phyloP scores from a whole-genome alignment of 2,113 vertebrate species.

The Leucopsar rothschildi region DNA sequence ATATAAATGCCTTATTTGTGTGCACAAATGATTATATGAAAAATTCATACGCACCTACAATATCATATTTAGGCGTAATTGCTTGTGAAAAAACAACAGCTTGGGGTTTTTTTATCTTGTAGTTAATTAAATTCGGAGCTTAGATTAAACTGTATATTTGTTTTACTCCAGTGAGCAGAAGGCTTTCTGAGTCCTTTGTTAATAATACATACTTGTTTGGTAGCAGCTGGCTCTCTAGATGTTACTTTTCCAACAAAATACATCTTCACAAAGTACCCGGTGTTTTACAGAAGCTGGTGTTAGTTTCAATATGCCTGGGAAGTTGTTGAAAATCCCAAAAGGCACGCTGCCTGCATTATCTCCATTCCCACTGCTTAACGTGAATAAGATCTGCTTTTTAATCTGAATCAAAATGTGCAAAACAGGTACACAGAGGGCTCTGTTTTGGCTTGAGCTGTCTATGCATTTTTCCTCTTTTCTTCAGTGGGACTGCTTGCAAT shows the following conservation, averaged over 20 bases:
- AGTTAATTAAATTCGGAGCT: slow-evolving; percentile 33
- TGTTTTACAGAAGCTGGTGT: not conserved
- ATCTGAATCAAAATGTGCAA: not conserved
- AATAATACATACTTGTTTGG: slow-evolving; percentile 30
- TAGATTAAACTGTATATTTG: slow-evolving; percentile 46
- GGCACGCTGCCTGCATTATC: not conserved
- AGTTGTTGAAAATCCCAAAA: not conserved
- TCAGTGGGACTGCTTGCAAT: not conserved
- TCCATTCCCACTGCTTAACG: not conserved
- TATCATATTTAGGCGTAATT: slow-evolving; percentile 33
- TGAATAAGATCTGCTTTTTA: not conserved
- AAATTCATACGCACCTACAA: slow-evolving; percentile 17
- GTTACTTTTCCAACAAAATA: slow-evolving; percentile 1
- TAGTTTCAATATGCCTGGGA: not conserved
- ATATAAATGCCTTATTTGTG: slow-evolving; percentile 25
- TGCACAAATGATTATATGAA: slow-evolving; percentile 37
- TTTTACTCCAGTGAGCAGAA: slow-evolving; percentile 38
- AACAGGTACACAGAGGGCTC: not conserved
- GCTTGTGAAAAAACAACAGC: slow-evolving; percentile 5
- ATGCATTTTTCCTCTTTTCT: not conserved
- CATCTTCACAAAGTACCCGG: not conserved
- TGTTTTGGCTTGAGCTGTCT: not conserved
- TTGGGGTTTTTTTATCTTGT: not conserved
- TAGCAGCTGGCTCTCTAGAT: slow-evolving; percentile 39
- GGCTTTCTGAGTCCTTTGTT: not conserved